phyloP scores from a whole-genome alignment of 1,140 invertebrate genomes.

The Diorhabda elongata region DNA sequence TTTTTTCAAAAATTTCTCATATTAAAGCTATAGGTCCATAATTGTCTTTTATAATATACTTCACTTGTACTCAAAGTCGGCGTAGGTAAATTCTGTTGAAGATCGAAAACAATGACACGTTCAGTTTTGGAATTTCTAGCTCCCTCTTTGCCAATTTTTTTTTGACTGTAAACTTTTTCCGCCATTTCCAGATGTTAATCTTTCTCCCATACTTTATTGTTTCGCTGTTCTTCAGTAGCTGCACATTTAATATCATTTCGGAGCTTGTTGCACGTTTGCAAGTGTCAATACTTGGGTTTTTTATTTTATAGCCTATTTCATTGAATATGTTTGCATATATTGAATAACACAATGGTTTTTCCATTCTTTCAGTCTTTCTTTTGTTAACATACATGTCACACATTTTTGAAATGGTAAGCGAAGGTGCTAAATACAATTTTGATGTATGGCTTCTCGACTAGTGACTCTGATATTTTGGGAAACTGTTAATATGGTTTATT shows the following conservation, averaged over 20 bases:
- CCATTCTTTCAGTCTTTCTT: too few species aligned
- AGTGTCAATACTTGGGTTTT: constrained; percentile 5
- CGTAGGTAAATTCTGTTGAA: constrained; percentile 11
- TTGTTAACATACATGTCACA: neutral
- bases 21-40: neutral
- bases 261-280: constrained; percentile 4
- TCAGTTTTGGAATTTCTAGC: constrained; percentile 1
- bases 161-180: constrained; percentile 1
- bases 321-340: neutral
- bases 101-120: constrained; percentile 10
- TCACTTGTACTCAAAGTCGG: neutral
- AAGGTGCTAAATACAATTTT: neutral
- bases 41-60: constrained; percentile 5
- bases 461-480: constrained; percentile 4
- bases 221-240: constrained; percentile 3
- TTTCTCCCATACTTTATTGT: neutral
- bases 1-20: neutral
- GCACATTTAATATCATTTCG: constrained; percentile 1
- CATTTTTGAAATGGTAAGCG: constrained; percentile 3
- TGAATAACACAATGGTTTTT: too few species aligned
- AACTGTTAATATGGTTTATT: constrained; percentile 4
- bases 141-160: neutral
- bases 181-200: neutral
- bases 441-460: constrained; percentile 1
- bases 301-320: constrained; percentile 1